Base-by-base conservation (phyloP, 2,888 invertebrate species). In the Barypeithes pellucidus region DNA sequence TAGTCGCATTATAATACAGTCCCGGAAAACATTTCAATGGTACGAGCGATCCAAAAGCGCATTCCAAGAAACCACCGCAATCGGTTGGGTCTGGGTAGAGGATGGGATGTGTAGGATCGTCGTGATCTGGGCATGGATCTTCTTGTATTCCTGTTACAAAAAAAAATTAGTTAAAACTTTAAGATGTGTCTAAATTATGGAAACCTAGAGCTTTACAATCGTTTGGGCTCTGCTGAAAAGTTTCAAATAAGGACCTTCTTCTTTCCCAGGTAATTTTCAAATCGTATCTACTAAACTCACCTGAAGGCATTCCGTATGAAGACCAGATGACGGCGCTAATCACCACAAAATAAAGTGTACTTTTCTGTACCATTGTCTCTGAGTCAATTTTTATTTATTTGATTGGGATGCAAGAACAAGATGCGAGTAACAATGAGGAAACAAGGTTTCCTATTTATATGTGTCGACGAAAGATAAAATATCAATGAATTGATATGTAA, bases 61-160 rank as follows among this genome's bases (percentile, higher is more conserved):
- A 52, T 52, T 52, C 52, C 12, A 24, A 52, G 7, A 52, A 52
- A 1, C 20, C 22, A 11, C 52, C 52, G 52, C 52, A 52, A 12
- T 52, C 52, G 20, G 4, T 14, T 2, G 52, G 52, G 52, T 52
- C 52, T 0, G 52, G 52, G 22, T 11, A 22, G 5, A 52, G 52
- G 14, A 52, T 11, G 20, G 9, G 24, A n/a, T 62, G 0, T 0
- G 5, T 24, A 5, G 24, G 18, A n/a, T 62, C 62, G n/a, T 57
- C 54, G n/a, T 7, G 33, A 2, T 0, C 3, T 57, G 54, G 54
- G 8, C 60, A 60, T 33, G 54, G 54, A 14, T 41, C 18, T 20
- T 59, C 59, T 59, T 29, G 3, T 7, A 9, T 29, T 29, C 8
- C 29, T 29, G 29, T 5, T 9, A 29, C 2, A 24, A 50, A 4